Base-by-base conservation (phyloP, 2,888 invertebrate species). In the Eupithecia tripunctaria region DNA sequence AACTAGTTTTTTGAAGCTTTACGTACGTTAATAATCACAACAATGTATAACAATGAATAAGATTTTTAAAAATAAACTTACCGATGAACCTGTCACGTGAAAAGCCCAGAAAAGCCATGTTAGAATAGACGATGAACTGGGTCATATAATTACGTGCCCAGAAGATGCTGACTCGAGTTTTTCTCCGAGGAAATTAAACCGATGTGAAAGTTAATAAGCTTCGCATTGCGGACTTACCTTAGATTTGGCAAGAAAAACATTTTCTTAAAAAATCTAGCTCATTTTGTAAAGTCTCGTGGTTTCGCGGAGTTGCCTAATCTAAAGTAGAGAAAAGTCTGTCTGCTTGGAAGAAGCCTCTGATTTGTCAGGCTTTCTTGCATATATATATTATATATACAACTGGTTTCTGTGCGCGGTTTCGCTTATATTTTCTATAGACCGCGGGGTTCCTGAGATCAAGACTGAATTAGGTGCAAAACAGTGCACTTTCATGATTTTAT, bases 101-200 rank as follows among this genome's bases (percentile, higher is more conserved):
- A 59, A 59, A 59, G 2, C 47, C 47, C 12, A 4, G 27, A 7
- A 27, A 15, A 18, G 6, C 29, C 18, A 29, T 29, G 60, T 6
- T 60, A 6, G 15, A 27, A 15, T 4, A 29, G 68, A 76, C 78
- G 27, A 27, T 68, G 82, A 86, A 86, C 83, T 86, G 80, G 83
- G 83, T 83, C 85, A 80, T 79, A 73, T 83, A 84, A 85, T 86
- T 85, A 84, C 78, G 78, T 79, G 76, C 71, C 75, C 78, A 72
- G 80, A 79, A 73, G 77, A 80, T 77, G 78, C 74, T 63, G 75
- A 73, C 69, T 65, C 71, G 71, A 36, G 74, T 79, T 79, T 78
- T 81, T 83, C 83, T 80, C 79, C 73, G 78, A 77, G 80, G 79
- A 80, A 82, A 84, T 82, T 80, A 82, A 69, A 74, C 73, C 71